These are phyloP conservation scores for Isurus oxyrinchus DNA, from an alignment of 2,113 vertebrate species.

Conservation along the genomic window DNA sequence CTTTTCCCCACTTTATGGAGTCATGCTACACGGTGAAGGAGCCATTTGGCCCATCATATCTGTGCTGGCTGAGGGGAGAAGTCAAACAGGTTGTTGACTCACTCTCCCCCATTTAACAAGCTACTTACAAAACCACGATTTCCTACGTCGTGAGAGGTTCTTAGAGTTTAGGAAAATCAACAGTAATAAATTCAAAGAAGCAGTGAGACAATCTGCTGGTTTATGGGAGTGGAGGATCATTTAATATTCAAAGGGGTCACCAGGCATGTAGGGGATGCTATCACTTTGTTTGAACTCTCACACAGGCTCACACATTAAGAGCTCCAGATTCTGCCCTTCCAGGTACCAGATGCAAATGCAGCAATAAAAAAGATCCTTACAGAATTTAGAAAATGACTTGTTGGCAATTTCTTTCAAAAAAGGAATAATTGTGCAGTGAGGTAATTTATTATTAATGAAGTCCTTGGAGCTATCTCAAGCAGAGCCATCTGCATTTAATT, in stretches of 20 bases:
- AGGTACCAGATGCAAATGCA: background rate
- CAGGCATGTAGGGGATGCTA: background rate
- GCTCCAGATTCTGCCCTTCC: background rate
- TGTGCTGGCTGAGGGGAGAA: background rate
- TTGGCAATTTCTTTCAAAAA: background rate
- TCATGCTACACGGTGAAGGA: background rate
- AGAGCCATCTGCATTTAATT: slow-evolving; percentile 52
- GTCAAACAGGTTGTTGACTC: background rate
- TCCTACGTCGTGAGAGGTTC: background rate
- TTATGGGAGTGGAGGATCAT: background rate
- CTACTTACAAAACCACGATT: background rate
- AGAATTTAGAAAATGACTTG: slow-evolving; percentile 2
- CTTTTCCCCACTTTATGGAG: background rate
- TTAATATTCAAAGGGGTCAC: background rate
- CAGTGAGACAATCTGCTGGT: background rate
- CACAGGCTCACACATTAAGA: background rate
- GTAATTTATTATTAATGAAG: slow-evolving; percentile 32
- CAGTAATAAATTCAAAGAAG: background rate
- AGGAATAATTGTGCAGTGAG: background rate
- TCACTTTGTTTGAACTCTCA: background rate
- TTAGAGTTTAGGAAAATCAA: background rate
- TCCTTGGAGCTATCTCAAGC: slow-evolving; percentile 29
- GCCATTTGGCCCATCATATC: background rate
- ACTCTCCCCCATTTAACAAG: background rate
- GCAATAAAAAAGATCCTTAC: background rate